A percentile compares a stretch with the other conserved stretches of the same genome.
These are phyloP conservation scores for Brachypalpus laphriformis DNA, from an alignment of 2,888 invertebrate species.

Conservation along the genomic window DNA sequence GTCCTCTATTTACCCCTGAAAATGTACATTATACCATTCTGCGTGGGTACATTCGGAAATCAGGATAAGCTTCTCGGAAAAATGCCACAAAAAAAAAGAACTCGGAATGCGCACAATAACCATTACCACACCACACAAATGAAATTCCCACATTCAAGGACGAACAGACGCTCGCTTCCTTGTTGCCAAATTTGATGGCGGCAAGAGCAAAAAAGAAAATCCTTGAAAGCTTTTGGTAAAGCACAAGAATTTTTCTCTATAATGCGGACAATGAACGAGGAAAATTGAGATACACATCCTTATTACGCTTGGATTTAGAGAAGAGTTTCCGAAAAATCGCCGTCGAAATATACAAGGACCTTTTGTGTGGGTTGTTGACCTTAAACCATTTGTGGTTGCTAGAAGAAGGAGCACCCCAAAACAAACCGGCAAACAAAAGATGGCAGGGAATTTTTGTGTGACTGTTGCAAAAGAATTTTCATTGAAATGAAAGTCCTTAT, in stretches of 20 bases:
- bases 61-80: background rate
- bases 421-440: slow-evolving; percentile 6
- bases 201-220: slow-evolving; percentile 19
- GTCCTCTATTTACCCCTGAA: slow-evolving; percentile 34
- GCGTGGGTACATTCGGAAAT: background rate
- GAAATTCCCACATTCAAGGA: slow-evolving; percentile 50
- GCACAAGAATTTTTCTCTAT: slow-evolving; percentile 21
- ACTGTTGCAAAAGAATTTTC: slow-evolving; percentile 28
- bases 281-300: slow-evolving; percentile 27
- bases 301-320: background rate
- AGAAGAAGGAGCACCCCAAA: background rate
- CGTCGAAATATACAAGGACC: background rate
- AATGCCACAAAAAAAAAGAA: slow-evolving; percentile 10
- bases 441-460: too few relatives aligned
- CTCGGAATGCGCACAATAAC: slow-evolving; percentile 35
- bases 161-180: slow-evolving; percentile 5
- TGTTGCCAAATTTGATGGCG: slow-evolving; percentile 39
- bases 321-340: slow-evolving; percentile 18
- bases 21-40: background rate
- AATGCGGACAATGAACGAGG: slow-evolving; percentile 16
- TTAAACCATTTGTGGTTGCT: background rate
- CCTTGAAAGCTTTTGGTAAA: slow-evolving; percentile 58
- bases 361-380: slow-evolving; percentile 45
- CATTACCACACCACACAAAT: slow-evolving; percentile 5
- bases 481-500: slow-evolving; percentile 35